Percentiles rank a stretch among this genome's conserved stretches.
phyloP scores from a whole-genome alignment of 1,140 invertebrate species.

The Bombus cullumanus region DNA sequence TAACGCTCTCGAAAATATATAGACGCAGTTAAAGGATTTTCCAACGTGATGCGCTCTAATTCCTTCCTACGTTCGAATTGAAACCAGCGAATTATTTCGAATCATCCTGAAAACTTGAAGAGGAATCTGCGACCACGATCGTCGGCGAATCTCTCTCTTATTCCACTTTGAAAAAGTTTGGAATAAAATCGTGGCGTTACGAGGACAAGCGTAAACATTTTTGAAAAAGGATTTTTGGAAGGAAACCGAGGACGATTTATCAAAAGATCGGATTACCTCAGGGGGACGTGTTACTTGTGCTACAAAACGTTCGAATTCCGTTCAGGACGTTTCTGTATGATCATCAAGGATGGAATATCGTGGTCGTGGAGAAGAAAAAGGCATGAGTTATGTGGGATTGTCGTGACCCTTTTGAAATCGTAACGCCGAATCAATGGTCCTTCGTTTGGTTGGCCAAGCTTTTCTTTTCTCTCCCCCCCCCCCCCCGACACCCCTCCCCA shows the following conservation, averaged over 20 bases:
- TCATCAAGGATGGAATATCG: constrained; percentile 6
- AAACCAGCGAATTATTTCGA: background rate
- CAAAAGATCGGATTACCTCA: constrained; percentile 20
- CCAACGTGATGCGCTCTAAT: constrained; percentile 23
- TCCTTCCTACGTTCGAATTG: background rate
- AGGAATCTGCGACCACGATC: no score
- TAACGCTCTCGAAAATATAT: constrained; percentile 2
- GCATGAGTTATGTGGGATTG: constrained; percentile 12
- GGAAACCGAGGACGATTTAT: constrained; percentile 15
- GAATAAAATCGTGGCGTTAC: background rate
- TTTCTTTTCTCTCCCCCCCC: no score
- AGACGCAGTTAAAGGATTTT: constrained; percentile 42
- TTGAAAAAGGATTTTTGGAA: background rate
- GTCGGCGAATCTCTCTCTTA: background rate
- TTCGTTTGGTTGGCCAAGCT: background rate
- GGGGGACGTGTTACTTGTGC: background rate
- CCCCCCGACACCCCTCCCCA: no score
- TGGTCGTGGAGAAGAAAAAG: background rate
- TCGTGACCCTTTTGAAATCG: constrained; percentile 11
- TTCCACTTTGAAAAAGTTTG: background rate
- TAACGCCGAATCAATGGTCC: constrained; percentile 34
- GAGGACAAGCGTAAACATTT: background rate
- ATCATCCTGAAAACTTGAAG: background rate
- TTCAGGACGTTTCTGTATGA: background rate
- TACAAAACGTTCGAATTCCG: constrained; percentile 16